Evolutionary conservation across 2,113 vertebrate genomes (phyloP).

Genomic region (Genyomyrus donnyi): DNA sequence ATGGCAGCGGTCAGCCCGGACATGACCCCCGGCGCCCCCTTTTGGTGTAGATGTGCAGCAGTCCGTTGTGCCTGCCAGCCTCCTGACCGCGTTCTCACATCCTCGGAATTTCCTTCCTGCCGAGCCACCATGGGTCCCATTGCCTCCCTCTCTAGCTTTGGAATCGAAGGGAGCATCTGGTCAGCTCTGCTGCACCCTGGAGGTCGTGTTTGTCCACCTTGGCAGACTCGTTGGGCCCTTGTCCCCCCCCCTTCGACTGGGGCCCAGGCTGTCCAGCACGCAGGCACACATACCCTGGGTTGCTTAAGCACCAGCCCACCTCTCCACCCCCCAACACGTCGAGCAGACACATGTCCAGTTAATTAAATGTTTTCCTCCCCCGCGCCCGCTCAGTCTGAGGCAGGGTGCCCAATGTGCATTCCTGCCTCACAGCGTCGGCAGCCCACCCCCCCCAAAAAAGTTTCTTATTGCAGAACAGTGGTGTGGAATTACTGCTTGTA

Average conservation of each 20-base stretch:
- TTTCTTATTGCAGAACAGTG: background rate
- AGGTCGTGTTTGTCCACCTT: background rate
- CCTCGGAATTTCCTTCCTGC: conserved; percentile 30
- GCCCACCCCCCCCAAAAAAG: background rate
- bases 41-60: too few species aligned
- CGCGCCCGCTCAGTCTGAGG: background rate
- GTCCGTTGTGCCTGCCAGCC: background rate
- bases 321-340: background rate
- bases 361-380: background rate
- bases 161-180: conserved; percentile 27
- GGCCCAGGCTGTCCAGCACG: background rate
- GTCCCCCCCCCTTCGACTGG: background rate
- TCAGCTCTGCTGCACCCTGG: background rate
- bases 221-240: background rate
- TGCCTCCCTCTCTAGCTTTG: background rate
- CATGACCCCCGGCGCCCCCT: background rate
- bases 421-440: background rate
- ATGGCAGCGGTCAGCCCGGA: background rate
- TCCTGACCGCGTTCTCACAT: conserved; percentile 13
- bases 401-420: background rate
- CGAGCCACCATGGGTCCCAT: background rate
- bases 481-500: background rate
- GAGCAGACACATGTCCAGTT: background rate
- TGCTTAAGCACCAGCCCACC: background rate
- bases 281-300: background rate